phyloP scores from a whole-genome alignment of 2,888 invertebrate species.

The Geophilus truncorum region DNA sequence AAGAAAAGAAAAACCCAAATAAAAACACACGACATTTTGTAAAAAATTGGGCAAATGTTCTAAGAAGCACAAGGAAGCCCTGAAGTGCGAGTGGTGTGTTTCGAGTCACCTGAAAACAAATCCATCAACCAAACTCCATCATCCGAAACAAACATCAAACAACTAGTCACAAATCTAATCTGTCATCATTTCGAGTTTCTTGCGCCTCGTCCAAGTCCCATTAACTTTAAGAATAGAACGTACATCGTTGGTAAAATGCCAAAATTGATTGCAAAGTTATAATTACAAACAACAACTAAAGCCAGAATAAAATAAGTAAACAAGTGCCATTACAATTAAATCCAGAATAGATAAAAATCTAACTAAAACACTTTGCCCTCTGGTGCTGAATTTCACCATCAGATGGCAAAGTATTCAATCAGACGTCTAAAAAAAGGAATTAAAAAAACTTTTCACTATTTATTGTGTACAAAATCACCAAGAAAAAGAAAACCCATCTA shows the following conservation, averaged over 20 bases:
- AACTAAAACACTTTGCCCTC: background rate
- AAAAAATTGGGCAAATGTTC: background rate
- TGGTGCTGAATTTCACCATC: no score
- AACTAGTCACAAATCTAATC: background rate
- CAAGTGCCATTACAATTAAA: background rate
- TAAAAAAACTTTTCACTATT: background rate
- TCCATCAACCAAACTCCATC: background rate
- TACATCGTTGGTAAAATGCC: background rate
- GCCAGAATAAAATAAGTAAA: background rate
- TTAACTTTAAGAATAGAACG: background rate
- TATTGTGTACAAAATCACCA: constrained; percentile 1
- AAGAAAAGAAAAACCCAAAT: background rate
- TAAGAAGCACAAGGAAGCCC: background rate
- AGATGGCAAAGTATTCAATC: no score
- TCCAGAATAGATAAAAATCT: background rate
- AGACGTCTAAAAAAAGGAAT: no score
- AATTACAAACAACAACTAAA: background rate
- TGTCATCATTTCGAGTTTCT: background rate
- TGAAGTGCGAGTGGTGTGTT: background rate
- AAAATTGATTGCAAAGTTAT: background rate
- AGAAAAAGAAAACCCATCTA: constrained; percentile 6
- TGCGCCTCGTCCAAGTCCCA: background rate
- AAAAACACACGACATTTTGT: background rate
- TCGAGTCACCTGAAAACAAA: background rate
- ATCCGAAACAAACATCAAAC: background rate